These are phyloP conservation scores for Etia nguti DNA, from an alignment of 2,113 vertebrate genomes.

Conservation along the genomic window DNA sequence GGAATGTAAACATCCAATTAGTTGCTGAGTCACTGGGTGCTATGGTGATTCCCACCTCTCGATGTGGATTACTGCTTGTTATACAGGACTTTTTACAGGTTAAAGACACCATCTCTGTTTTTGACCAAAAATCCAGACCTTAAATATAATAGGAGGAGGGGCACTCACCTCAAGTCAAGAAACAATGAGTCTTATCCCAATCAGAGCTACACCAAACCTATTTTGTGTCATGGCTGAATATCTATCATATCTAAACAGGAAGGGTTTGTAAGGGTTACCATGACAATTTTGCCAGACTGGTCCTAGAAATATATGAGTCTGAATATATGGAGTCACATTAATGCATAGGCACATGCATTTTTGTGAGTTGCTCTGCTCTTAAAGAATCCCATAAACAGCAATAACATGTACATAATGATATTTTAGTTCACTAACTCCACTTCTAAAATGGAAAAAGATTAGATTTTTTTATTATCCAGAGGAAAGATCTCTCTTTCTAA, in stretches of 20 bases:
- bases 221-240: not conserved
- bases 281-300: not conserved
- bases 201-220: not conserved
- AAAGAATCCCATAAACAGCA: not conserved
- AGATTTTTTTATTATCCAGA: not conserved
- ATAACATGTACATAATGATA: not conserved
- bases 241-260: not conserved
- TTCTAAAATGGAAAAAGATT: not conserved
- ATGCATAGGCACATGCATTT: not conserved
- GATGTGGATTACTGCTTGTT: not conserved
- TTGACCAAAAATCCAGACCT: not conserved
- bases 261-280: not conserved
- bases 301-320: not conserved
- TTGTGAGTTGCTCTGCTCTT: not conserved
- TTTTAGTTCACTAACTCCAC: not conserved
- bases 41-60: not conserved
- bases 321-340: not conserved
- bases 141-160: not conserved
- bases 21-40: not conserved
- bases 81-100: not conserved
- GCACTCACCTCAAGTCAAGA: not conserved
- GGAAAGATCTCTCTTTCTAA: not conserved
- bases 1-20: not conserved
- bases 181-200: not conserved
- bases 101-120: not conserved